Evolutionary conservation across 1,140 invertebrate genomes (phyloP), one percentile per base, ranked within the genome.

Genomic region (Heliconius congener): DNA sequence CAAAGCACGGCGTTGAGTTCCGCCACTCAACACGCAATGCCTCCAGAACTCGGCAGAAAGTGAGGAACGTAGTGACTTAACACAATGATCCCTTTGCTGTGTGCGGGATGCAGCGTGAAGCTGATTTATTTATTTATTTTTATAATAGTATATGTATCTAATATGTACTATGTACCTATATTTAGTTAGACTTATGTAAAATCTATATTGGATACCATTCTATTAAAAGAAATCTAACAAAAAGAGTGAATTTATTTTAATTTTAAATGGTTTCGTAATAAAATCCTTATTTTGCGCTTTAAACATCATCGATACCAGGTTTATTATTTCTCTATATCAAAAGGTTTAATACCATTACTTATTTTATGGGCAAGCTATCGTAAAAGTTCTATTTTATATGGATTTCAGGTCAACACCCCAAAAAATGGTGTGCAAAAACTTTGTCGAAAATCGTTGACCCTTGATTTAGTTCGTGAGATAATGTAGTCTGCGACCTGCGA

Each of bases 391-490:
- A 66, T 30, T 66, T 66, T 30, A 66, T 39, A 3, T 9, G 37
- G 30, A 9, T 72, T 75, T 79, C 74, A 79, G 80, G 80, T 82
- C 73, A 82, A 81, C 60, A 77, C 34, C 71, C 76, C 78, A 81
- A 84, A 60, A 84, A 81, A 30, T 83, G 73, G 76, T 83, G 79
- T 83, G 85, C 85, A 83, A 85, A 88, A 86, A 86, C 73, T 78
- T 73, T 71, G 72, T 78, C 76, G 76, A 80, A 76, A 85, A 75
- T 86, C 86, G 85, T 86, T 87, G 87, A 91, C 87, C 88, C 83
- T 74, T 79, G 91, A 91, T 91, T 86, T 70, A 11, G 79, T 89
- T 91, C 91, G 91, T 92, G 90, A 91, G 91, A 92, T 92, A 87
- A 84, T 82, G 72, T 78, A 73, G 88, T 88, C 83, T 88, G 87